Percentiles rank a stretch among this genome's conserved stretches.
Evolutionary conservation across 2,888 invertebrate species (phyloP).

Genomic region (Carabus problematicus): DNA sequence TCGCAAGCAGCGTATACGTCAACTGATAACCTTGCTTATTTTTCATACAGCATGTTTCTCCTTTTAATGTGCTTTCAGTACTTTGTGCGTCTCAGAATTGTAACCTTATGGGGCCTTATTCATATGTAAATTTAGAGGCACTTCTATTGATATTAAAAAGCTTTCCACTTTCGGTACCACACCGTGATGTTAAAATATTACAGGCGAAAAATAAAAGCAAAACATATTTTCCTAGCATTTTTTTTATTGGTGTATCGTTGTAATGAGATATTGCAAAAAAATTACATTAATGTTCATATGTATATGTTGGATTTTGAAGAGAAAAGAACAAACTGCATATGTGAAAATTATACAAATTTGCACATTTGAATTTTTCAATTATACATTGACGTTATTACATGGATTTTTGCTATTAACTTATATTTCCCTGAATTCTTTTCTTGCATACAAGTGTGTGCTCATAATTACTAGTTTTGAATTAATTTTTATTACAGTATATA

Average conservation of each 20-base stretch:
- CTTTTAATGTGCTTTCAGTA: conserved; percentile 37
- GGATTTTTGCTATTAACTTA: too few species aligned
- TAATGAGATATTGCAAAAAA: conserved; percentile 9
- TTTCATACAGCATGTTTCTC: conserved; percentile 39
- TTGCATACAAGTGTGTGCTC: too few species aligned
- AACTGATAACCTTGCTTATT: conserved; percentile 38
- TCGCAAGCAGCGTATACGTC: neutral
- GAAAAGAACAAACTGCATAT: too few species aligned
- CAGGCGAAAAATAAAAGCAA: conserved; percentile 6
- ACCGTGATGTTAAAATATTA: neutral
- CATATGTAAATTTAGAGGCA: conserved; percentile 54
- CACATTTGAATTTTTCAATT: too few species aligned
- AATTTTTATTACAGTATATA: too few species aligned
- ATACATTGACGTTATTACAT: too few species aligned
- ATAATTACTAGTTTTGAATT: too few species aligned
- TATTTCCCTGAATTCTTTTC: too few species aligned
- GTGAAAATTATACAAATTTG: too few species aligned
- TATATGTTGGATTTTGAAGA: neutral
- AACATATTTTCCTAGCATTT: neutral
- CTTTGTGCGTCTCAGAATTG: conserved; percentile 40
- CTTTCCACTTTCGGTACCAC: conserved; percentile 14
- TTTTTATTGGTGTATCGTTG: neutral
- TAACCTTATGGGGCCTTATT: conserved; percentile 51
- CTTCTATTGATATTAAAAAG: conserved; percentile 54
- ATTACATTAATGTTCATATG: conserved; percentile 13